Percentiles rank a stretch among this genome's conserved stretches.
Evolutionary conservation across 64 coral and sea anemone genomes (phyloP).

Genomic region (Actinia equina): DNA sequence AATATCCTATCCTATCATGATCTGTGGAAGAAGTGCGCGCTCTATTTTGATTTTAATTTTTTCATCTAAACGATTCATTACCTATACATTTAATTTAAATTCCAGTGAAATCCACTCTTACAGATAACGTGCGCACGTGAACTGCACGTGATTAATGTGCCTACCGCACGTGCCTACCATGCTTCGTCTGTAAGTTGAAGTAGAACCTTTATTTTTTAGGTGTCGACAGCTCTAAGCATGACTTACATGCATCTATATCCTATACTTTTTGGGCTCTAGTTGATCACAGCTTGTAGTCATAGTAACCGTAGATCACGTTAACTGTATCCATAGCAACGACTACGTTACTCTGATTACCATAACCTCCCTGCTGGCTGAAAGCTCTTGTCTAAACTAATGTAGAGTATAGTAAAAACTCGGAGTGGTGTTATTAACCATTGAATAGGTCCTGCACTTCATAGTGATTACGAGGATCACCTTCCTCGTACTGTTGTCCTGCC

Average conservation of each 20-base stretch:
- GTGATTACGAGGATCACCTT: slow-evolving; percentile 9
- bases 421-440: slow-evolving; percentile 19
- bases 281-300: slow-evolving; percentile 3
- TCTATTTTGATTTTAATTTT: not conserved
- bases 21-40: no score
- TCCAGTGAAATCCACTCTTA: not conserved
- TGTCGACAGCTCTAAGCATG: not conserved
- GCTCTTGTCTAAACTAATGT: not conserved
- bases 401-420: not conserved
- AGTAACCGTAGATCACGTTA: not conserved
- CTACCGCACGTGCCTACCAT: not conserved
- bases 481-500: slow-evolving; percentile 28
- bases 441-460: slow-evolving; percentile 52
- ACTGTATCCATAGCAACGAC: not conserved
- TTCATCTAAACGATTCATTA: not conserved
- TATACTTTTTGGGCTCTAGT: not conserved
- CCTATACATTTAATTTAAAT: not conserved
- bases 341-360: not conserved
- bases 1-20: no score
- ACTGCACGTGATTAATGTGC: not conserved
- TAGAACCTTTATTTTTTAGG: not conserved
- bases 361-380: not conserved
- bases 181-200: not conserved
- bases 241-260: slow-evolving; percentile 5
- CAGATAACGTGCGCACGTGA: not conserved